These are phyloP conservation scores for Eurypyga helias DNA, from an alignment of 2,113 vertebrate species.

Conservation along the genomic window DNA sequence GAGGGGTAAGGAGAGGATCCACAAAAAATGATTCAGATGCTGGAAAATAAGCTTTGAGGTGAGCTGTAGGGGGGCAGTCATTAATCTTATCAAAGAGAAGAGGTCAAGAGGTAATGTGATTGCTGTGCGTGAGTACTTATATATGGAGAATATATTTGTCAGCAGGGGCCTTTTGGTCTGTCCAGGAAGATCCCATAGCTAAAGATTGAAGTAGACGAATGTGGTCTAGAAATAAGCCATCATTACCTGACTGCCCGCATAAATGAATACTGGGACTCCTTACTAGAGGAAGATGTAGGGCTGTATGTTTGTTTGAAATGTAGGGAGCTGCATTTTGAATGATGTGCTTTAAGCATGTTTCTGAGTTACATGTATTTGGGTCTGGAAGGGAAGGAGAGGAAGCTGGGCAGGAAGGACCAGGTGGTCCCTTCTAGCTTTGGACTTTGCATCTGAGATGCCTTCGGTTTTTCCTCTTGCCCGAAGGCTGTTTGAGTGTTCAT, in stretches of 20 bases:
- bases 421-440: neutral
- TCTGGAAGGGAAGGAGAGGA: neutral
- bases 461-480: neutral
- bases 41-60: neutral
- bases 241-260: neutral
- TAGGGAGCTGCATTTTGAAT: neutral
- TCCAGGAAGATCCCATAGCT: neutral
- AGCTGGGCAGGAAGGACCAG: neutral
- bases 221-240: neutral
- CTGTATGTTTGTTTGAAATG: neutral
- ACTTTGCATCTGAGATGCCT: neutral
- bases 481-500: neutral
- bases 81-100: neutral
- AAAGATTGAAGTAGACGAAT: neutral
- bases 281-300: neutral
- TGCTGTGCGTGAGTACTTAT: neutral
- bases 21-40: neutral
- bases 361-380: neutral
- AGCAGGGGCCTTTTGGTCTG: neutral
- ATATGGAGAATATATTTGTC: neutral
- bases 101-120: neutral
- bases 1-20: neutral
- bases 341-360: neutral
- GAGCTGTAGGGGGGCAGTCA: neutral
- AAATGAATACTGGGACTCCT: neutral